Evolutionary conservation across 1,140 invertebrate species (phyloP).

Genomic region (Cyclina sinensis): DNA sequence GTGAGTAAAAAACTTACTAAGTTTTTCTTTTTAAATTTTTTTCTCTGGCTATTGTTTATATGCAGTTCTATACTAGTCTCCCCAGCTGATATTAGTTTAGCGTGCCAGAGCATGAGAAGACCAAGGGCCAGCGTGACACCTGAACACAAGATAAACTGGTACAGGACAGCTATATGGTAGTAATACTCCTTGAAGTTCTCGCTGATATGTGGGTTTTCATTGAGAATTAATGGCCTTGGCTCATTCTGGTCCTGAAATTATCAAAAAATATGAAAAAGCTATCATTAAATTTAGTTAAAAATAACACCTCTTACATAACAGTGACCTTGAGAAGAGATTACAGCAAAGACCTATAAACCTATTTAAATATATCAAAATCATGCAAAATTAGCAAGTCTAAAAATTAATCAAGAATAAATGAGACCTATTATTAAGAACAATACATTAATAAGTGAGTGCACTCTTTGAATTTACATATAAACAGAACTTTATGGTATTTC

Average conservation of each 20-base stretch:
- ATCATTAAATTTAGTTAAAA: no score
- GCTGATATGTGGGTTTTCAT: conserved; percentile 19
- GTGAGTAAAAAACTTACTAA: conserved; percentile 84
- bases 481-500: no score
- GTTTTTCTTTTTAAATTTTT: conserved; percentile 89
- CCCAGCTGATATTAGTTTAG: conserved; percentile 92
- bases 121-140: conserved; percentile 80
- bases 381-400: no score
- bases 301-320: no score
- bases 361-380: no score
- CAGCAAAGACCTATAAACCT: no score
- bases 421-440: no score
- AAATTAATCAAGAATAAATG: no score
- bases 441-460: no score
- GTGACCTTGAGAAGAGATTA: no score
- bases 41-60: conserved; percentile 93
- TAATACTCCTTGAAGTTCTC: conserved; percentile 59
- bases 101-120: conserved; percentile 92
- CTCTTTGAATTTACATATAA: no score
- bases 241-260: conserved; percentile 26
- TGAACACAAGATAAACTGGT: conserved; percentile 82
- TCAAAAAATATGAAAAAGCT: no score
- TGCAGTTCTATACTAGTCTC: conserved; percentile 97
- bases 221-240: neutral
- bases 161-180: conserved; percentile 62